A percentile compares a stretch with the other conserved stretches of the same genome.
Conservation (phyloP, 2,888 invertebrate genomes). For the Papilio elwesi region DNA sequence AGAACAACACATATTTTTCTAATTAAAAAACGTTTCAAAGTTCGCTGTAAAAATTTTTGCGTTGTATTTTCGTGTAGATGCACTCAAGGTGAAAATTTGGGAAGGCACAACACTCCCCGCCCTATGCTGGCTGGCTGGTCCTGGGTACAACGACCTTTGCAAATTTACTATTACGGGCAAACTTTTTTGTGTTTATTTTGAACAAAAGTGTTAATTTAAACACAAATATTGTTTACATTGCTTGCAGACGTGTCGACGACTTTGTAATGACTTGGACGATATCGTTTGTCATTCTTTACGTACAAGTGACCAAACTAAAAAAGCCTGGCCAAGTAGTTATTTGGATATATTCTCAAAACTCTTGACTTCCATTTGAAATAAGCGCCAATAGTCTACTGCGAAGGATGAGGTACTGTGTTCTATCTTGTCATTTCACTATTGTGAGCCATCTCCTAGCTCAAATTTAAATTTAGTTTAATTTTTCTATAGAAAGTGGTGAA, state of each 20-base stretch:
- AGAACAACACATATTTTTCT: not conserved
- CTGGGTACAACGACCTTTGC: conserved; percentile 12
- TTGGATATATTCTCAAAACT: no score
- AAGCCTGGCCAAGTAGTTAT: no score
- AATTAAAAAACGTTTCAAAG: not conserved
- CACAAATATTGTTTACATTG: not conserved
- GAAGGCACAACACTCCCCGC: not conserved
- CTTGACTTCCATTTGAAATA: no score
- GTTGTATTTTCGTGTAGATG: not conserved
- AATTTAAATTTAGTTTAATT: no score
- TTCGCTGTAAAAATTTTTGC: not conserved
- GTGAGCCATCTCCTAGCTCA: no score
- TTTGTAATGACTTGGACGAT: not conserved
- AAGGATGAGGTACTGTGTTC: no score
- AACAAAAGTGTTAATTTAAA: not conserved
- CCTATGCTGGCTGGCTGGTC: not conserved
- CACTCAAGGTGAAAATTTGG: conserved; percentile 5
- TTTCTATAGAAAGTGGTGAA: no score
- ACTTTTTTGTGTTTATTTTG: conserved; percentile 25
- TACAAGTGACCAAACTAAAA: no score
- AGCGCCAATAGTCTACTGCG: no score
- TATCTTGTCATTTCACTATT: no score
- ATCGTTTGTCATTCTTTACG: not conserved
- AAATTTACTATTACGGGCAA: conserved; percentile 12
- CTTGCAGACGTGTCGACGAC: not conserved